Base-by-base conservation (phyloP, 1,140 invertebrate genomes). In the Anastrepha ludens region DNA sequence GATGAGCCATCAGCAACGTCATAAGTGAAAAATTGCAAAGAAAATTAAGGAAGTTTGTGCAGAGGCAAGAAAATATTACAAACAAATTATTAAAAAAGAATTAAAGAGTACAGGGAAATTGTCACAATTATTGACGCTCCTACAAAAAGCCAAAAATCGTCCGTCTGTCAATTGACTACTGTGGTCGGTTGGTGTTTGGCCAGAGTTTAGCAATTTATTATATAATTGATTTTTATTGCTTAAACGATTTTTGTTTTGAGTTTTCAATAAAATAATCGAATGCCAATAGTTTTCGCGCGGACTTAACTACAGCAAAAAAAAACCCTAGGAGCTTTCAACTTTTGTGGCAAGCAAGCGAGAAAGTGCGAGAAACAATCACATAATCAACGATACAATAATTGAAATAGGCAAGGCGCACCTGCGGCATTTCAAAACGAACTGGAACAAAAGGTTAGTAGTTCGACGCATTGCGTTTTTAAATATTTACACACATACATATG, bases 391-490 rank as follows among this genome's bases (percentile, higher is more conserved):
- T 74, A 44, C 41, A 55, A 13, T 15, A 47, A 74, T 39, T 74
- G 15, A 41, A 67, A 9, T 2, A 47, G 17, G 5, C 11, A 41
- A 5, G 15, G 3, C n/a, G 9, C 20, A 81, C 47, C n/a, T 9
- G 47, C n/a, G n/a, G 74, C 74, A 29, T 55, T n/a, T 81, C n/a
- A 29, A 58, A 55, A 47, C 17, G 47, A 81, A 81, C 20, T 81
- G 74, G 47, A 81, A 29, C 74, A 81, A 81, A 81, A 81, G 74
- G 74, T 81, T 55, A 81, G 74, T 81, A 81, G 67, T 74, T 74
- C 67, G 67, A 17, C 8, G 7, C 41, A 74, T 15, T 7, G 44
- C 67, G 7, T 17, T 4, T 3, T 17, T n/a, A 70, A 9, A 70
- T 81, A 55, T 29, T 50, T 17, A n/a, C 2, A 15, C 4, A 55